Evolutionary conservation across 1,140 invertebrate species (phyloP).

Genomic region (Acromyrmex echinatior): DNA sequence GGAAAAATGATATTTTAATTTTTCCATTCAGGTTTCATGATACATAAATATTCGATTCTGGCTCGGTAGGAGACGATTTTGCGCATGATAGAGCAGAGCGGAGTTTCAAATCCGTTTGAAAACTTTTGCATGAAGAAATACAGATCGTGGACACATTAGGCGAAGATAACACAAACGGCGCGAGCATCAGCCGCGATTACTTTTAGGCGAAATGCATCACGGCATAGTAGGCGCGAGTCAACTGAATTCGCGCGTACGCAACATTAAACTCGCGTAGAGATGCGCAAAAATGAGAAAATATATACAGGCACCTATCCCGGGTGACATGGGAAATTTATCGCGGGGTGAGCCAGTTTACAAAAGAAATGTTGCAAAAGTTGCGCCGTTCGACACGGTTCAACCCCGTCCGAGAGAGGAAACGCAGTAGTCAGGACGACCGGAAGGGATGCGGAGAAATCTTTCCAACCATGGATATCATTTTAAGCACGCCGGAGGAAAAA

Average conservation of each 20-base stretch:
- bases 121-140: constrained; percentile 38
- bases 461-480: constrained; percentile 56
- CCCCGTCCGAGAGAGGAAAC: constrained; percentile 13
- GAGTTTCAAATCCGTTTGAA: constrained; percentile 43
- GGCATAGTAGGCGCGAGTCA: constrained; percentile 37
- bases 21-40: background rate
- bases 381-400: constrained; percentile 13
- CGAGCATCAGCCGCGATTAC: constrained; percentile 7
- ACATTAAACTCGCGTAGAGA: constrained; percentile 40
- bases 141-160: constrained; percentile 25
- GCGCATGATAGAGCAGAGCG: background rate
- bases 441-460: constrained; percentile 49
- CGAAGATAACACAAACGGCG: constrained; percentile 3
- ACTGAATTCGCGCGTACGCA: constrained; percentile 30
- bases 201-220: constrained; percentile 19
- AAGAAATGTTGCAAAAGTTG: constrained; percentile 41
- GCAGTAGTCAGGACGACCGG: background rate
- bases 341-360: constrained; percentile 15
- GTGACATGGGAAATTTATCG: constrained; percentile 46
- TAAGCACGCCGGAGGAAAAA: constrained; percentile 8
- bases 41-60: constrained; percentile 2
- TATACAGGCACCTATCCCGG: constrained; percentile 12
- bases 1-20: background rate
- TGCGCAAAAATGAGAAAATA: constrained; percentile 21
- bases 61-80: background rate